Evolutionary conservation across 2,113 vertebrate species (phyloP).

Genomic region (Clarias magur): DNA sequence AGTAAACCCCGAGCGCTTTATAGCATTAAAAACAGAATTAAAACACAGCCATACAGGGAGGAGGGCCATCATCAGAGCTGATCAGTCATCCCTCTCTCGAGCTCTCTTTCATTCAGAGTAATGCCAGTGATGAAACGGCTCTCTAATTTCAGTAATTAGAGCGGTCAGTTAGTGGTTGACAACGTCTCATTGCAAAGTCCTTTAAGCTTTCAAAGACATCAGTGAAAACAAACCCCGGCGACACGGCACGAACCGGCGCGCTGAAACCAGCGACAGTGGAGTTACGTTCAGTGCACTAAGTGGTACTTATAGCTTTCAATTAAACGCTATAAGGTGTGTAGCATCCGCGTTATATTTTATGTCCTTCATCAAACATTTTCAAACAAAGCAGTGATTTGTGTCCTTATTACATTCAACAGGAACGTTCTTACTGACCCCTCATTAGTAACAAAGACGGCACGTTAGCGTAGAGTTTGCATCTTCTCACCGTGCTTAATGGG

Average conservation of each 20-base stretch:
- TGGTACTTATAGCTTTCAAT: constrained; percentile 7
- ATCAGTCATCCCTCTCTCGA: constrained; percentile 65
- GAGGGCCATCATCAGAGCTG: constrained; percentile 63
- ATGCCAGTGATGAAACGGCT: constrained; percentile 75
- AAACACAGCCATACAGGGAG: constrained; percentile 59
- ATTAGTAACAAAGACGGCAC: not conserved
- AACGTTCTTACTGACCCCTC: not conserved
- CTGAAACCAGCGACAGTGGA: not conserved
- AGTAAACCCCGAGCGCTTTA: constrained; percentile 70
- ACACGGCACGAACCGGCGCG: not conserved
- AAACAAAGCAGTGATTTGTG: not conserved
- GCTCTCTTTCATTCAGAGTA: constrained; percentile 68
- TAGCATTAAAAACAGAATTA: constrained; percentile 75
- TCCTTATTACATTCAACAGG: not conserved
- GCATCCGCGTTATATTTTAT: not conserved
- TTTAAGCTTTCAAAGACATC: constrained; percentile 53
- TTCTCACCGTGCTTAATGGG: too few species aligned
- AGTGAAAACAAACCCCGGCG: constrained; percentile 43
- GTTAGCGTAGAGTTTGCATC: too few species aligned
- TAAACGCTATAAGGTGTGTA: not conserved
- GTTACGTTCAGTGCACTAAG: not conserved
- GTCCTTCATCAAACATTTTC: not conserved
- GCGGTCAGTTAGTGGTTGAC: constrained; percentile 72
- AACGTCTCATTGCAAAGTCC: constrained; percentile 62
- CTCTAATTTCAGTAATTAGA: constrained; percentile 78